Percentiles rank a stretch among this genome's conserved stretches.
Conservation (phyloP, 2,888 invertebrate genomes). For the Octonoba sinensis region DNA sequence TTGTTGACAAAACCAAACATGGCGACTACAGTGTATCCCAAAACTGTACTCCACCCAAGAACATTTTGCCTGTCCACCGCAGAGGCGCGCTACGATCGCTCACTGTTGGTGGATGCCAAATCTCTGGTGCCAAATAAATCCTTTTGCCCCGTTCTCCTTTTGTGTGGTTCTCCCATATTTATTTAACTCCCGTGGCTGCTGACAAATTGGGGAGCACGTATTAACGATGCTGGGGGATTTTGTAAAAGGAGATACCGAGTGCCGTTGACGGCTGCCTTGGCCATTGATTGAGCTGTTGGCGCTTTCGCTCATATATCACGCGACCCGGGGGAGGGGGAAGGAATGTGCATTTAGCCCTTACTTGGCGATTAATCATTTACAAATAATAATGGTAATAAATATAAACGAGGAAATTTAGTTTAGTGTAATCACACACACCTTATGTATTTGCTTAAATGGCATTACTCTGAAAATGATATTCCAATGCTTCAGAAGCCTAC, state of each 20-base stretch:
- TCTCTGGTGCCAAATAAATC: constrained; percentile 39
- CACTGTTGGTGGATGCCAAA: constrained; percentile 1
- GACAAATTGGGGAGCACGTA: constrained; percentile 57
- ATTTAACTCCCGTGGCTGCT: constrained; percentile 58
- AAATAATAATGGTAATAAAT: too few relatives aligned
- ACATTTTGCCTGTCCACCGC: background rate
- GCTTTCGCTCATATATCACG: constrained; percentile 50
- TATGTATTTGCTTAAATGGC: too few relatives aligned
- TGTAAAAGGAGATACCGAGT: constrained; percentile 42
- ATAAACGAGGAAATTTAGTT: too few relatives aligned
- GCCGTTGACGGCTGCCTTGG: constrained; percentile 34
- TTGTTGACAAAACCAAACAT: too few relatives aligned
- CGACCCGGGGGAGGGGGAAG: background rate
- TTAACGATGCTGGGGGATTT: constrained; percentile 43
- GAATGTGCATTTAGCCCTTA: constrained; percentile 9
- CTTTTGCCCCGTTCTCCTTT: constrained; percentile 22
- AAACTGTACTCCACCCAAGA: too few relatives aligned
- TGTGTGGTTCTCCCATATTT: constrained; percentile 55
- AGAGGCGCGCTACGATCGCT: constrained; percentile 1
- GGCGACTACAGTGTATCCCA: too few relatives aligned
- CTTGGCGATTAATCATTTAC: constrained; percentile 52
- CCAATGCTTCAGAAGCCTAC: too few relatives aligned
- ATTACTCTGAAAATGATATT: too few relatives aligned
- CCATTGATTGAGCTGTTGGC: constrained; percentile 62
- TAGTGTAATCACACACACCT: too few relatives aligned